These are phyloP conservation scores for Lordiphosa clarofinis DNA, from an alignment of 1,140 invertebrate genomes.

Conservation along the genomic window DNA sequence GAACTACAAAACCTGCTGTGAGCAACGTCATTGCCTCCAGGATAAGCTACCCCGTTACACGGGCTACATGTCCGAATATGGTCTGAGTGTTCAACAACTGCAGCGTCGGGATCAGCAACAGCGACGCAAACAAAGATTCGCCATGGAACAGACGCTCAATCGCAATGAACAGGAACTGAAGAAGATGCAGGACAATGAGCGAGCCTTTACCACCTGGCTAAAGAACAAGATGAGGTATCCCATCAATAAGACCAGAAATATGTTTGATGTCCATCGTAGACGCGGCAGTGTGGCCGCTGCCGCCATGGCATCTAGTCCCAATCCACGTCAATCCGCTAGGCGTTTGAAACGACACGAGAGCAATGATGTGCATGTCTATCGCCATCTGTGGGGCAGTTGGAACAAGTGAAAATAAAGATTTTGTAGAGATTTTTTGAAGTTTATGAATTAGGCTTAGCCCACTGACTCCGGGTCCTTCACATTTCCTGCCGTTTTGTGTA, in stretches of 20 bases:
- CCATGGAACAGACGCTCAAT: conserved; percentile 60
- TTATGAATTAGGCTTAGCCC: conserved; percentile 24
- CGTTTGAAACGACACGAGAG: conserved; percentile 32
- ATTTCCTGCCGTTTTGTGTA: no score
- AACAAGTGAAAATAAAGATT: conserved; percentile 44
- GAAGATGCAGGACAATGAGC: conserved; percentile 77
- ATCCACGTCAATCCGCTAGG: conserved; percentile 8
- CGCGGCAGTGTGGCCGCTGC: conserved; percentile 52
- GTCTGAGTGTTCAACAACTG: conserved; percentile 67
- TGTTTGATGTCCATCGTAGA: conserved; percentile 68
- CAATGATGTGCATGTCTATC: conserved; percentile 48
- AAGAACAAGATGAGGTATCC: conserved; percentile 79
- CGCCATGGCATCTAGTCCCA: conserved; percentile 28
- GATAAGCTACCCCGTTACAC: conserved; percentile 72
- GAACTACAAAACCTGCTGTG: conserved; percentile 76
- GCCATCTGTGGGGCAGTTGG: conserved; percentile 63
- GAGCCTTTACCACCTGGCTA: conserved; percentile 77
- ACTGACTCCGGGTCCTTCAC: no score
- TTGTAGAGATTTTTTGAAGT: neutral
- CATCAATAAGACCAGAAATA: conserved; percentile 75
- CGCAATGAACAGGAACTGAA: conserved; percentile 65
- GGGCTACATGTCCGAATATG: conserved; percentile 78
- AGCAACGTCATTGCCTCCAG: conserved; percentile 64
- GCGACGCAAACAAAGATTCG: conserved; percentile 46
- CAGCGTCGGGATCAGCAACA: conserved; percentile 59